These are phyloP conservation scores for Meghimatium bilineatum DNA, from an alignment of 2,888 invertebrate genomes.

Conservation along the genomic window DNA sequence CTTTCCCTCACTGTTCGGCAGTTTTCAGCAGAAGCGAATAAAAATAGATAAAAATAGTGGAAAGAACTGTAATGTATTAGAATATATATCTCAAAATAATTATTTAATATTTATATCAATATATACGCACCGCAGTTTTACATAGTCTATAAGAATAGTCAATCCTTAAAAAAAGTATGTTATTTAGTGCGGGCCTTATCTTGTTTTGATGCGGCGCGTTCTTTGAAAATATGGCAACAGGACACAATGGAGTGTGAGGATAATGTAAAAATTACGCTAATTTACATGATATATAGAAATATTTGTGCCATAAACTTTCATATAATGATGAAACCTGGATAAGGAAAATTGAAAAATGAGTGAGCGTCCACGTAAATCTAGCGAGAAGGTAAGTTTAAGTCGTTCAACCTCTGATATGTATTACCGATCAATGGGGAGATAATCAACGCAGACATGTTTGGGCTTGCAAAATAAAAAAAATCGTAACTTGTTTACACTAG, in stretches of 20 bases:
- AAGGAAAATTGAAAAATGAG: slow-evolving; percentile 23
- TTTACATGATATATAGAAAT: not conserved
- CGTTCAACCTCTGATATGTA: not conserved
- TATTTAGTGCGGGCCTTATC: slow-evolving; percentile 27
- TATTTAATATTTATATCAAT: too few relatives aligned
- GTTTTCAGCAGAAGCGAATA: too few relatives aligned
- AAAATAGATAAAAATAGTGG: too few relatives aligned
- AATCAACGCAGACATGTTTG: slow-evolving; percentile 36
- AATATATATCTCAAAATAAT: too few relatives aligned
- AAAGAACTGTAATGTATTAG: too few relatives aligned
- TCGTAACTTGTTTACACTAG: slow-evolving; percentile 28
- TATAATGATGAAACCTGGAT: slow-evolving; percentile 30
- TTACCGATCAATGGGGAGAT: slow-evolving; percentile 24
- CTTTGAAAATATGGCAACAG: slow-evolving; percentile 47
- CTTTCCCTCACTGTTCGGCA: too few relatives aligned
- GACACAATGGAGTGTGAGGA: slow-evolving; percentile 17
- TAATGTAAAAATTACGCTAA: not conserved
- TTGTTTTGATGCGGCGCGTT: slow-evolving; percentile 49
- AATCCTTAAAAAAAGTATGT: too few relatives aligned
- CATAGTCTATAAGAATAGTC: too few relatives aligned
- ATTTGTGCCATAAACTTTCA: not conserved
- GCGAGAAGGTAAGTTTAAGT: slow-evolving; percentile 28
- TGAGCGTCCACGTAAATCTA: slow-evolving; percentile 13
- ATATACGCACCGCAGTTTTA: too few relatives aligned
- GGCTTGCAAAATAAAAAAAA: slow-evolving; percentile 14